phyloP scores from a whole-genome alignment of 2,888 invertebrate species.

The Drosophila anceps region DNA sequence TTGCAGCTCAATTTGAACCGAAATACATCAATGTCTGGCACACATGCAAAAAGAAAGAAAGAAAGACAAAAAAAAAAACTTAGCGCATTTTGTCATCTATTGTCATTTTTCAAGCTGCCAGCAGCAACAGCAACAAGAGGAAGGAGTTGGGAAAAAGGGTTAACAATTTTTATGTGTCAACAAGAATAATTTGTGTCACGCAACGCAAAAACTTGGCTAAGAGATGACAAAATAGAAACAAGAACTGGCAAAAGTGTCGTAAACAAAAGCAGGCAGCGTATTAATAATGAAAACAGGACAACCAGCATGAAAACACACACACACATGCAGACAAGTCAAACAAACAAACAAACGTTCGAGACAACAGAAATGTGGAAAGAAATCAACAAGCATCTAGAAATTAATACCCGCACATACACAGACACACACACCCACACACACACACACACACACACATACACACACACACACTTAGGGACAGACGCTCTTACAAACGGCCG shows the following conservation, averaged over 20 bases:
- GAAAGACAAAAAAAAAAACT: constrained; percentile 20
- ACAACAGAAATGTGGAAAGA: constrained; percentile 38
- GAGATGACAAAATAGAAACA: constrained; percentile 57
- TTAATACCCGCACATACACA: constrained; percentile 55
- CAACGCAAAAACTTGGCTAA: constrained; percentile 54
- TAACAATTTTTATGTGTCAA: constrained; percentile 77
- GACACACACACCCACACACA: constrained; percentile 15
- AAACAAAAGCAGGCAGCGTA: constrained; percentile 62
- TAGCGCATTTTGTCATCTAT: constrained; percentile 66
- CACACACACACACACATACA: no score
- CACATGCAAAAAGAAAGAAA: constrained; percentile 11
- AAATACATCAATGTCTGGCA: constrained; percentile 70
- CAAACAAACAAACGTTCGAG: constrained; percentile 50
- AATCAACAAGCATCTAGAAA: constrained; percentile 64
- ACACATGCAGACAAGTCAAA: constrained; percentile 20
- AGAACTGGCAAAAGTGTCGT: constrained; percentile 52
- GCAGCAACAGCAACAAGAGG: constrained; percentile 1
- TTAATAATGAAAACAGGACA: constrained; percentile 72
- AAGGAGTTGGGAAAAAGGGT: constrained; percentile 57
- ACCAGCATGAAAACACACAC: constrained; percentile 15
- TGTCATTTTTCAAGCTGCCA: constrained; percentile 68
- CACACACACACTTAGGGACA: constrained; percentile 8
- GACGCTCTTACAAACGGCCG: constrained; percentile 7
- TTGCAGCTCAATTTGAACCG: constrained; percentile 55
- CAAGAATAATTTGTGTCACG: constrained; percentile 77